Evolutionary conservation across 2,113 vertebrate genomes (phyloP), one percentile per base, ranked within the genome.

Genomic region (Mesitornis unicolor): DNA sequence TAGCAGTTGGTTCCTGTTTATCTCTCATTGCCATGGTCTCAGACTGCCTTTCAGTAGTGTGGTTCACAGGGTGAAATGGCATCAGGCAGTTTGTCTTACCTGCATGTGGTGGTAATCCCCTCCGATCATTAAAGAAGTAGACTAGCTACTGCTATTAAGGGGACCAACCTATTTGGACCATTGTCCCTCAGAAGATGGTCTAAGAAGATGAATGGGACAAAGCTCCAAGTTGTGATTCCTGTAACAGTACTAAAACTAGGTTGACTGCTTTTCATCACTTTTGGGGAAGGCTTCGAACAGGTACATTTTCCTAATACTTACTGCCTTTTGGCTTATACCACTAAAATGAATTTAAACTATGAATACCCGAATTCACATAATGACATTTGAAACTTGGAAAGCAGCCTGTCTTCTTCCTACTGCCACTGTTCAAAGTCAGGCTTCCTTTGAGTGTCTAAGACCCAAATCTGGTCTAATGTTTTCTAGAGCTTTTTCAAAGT

Each of bases 301-400:
- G 18, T 76, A 13, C 0, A 1, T 63, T 74, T 88, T 77, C 14
- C 26, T 67, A 59, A 35, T 6, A 2, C 0, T 1, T 54, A 16
- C 11, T 17, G 11, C 11, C 7, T 69, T 87, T 71, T 45, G 40
- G 28, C 4, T 57, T 73, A 31, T 45, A 28, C 3, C 11, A 25
- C 26, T 65, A 10, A 84, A 85, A 70, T 36, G 0, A 53, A 14
- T 92, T 47, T 7, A 63, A 42, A 6, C 28, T 35, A 29, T 16
- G 42, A 76, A 76, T 50, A 48, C 22, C 29, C 47, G 36, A 51
- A 38, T 79, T 67, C 12, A 11, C 9, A 9, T 10, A 9, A 38
- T 45, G 29, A n/a, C 63, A 15, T 36, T 63, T 83, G 20, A 40
- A 69, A 17, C 59, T 67, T 77, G 26, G 50, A 81, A 88, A 86